These are phyloP conservation scores for Heliothis virescens DNA, from an alignment of 1,140 invertebrate species.

Conservation along the genomic window DNA sequence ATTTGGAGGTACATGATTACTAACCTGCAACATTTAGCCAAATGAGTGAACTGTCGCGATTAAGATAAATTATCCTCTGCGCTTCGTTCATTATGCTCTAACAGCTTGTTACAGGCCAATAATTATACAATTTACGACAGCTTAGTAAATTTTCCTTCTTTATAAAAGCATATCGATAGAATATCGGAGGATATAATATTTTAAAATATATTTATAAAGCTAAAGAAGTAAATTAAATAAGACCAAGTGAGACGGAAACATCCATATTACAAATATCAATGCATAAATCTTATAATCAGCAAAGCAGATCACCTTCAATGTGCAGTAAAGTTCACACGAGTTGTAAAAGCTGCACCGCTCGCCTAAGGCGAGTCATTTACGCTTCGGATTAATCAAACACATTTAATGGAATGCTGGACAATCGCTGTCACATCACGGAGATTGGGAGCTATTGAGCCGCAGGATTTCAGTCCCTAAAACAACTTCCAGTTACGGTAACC, in stretches of 20 bases:
- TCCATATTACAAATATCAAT: background rate
- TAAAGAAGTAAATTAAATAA: background rate
- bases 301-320: constrained; percentile 8
- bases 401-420: constrained; percentile 23
- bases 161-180: too few species aligned
- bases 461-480: constrained; percentile 15
- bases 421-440: constrained; percentile 2
- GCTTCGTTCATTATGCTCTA: constrained; percentile 7
- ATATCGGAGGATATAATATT: too few species aligned
- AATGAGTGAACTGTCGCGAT: constrained; percentile 33
- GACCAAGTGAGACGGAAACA: background rate
- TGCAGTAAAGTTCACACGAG: background rate
- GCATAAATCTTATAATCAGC: background rate
- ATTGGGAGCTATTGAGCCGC: constrained; percentile 8
- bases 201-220: background rate
- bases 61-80: constrained; percentile 32
- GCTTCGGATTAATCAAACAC: constrained; percentile 8
- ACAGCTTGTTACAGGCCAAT: background rate
- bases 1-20: constrained; percentile 35
- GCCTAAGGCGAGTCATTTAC: background rate
- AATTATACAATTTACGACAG: too few species aligned
- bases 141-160: too few species aligned
- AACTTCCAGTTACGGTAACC: constrained; percentile 18
- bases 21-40: constrained; percentile 22
- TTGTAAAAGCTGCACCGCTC: background rate